Base-by-base conservation (phyloP, 2,888 invertebrate species). In the Diplolepis rosae region DNA sequence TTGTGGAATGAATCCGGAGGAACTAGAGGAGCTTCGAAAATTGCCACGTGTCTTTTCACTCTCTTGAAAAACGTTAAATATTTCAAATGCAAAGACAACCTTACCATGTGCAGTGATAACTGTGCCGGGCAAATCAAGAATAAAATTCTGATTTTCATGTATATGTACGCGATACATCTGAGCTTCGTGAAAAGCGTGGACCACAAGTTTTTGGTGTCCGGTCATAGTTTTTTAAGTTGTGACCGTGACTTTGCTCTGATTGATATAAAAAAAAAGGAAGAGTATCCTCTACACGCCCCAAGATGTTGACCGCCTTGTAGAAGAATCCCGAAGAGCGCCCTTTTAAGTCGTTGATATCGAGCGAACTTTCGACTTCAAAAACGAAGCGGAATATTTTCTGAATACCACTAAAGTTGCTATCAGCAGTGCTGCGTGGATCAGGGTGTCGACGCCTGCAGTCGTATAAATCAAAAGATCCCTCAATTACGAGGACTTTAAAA, bases 61-160 rank as follows among this genome's bases (percentile, higher is more conserved):
- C 22, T 28, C 18, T 28, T 54, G 11, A 50, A 50, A 15, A 54
- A 30, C 54, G 15, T 2, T 22, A 22, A 22, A 27, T 22, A 30
- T 27, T 18, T 54, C n/a, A 1, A 13, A 54, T 2, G 7, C 30
- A 30, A 39, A 9, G 13, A 32, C 35, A 54, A 54, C 2, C 35
- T 65, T 13, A 28, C n/a, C 6, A 13, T 65, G 13, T 65, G 65
- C 32, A 32, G 32, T 22, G 65, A 65, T 22, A 65, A 65, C 39
- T 65, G 65, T 28, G 65, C 65, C 4, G 65, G 65, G 32, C 65
- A 65, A 39, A 28, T 32, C 39, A 35, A 65, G 35, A 65, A 65
- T 39, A 65, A 65, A 35, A 65, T 65, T 32, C 2, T 65, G 65
- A n/a, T 65, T n/a, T 65, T 65, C 65, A 65, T 65, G 65, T 65